phyloP scores from a whole-genome alignment of 2,113 vertebrate species.

The Meleagris gallopavo region DNA sequence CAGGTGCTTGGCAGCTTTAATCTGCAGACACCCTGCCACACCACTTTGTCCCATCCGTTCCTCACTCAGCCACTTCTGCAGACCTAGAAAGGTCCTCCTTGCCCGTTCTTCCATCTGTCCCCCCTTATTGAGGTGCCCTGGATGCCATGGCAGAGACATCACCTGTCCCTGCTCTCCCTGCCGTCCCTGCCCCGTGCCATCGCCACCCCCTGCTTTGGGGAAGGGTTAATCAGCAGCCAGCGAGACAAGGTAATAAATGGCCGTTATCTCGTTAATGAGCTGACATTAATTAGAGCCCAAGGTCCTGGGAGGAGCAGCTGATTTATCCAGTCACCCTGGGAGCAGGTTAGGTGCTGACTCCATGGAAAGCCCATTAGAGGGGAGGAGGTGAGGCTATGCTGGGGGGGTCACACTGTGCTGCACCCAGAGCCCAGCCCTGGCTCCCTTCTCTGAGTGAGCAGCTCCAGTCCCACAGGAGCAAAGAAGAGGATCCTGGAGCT shows the following conservation, averaged over 20 bases:
- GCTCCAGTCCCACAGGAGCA: background rate
- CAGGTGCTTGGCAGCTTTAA: background rate
- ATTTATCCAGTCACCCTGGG: slow-evolving; percentile 75
- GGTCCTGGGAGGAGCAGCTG: slow-evolving; percentile 79
- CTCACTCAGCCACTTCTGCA: background rate
- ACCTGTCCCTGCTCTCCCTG: rapidly evolving
- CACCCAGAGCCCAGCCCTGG: background rate
- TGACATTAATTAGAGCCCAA: slow-evolving; percentile 88
- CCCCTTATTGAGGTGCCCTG: background rate
- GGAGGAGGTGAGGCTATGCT: background rate
- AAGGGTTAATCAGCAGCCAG: slow-evolving; percentile 83
- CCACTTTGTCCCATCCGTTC: rapidly evolving
- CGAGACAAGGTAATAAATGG: slow-evolving; percentile 80
- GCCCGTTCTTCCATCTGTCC: background rate
- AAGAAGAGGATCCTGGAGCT: background rate
- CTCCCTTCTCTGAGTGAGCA: background rate
- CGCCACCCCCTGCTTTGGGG: background rate
- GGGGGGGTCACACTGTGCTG: rapidly evolving
- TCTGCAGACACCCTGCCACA: background rate
- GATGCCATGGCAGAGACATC: background rate
- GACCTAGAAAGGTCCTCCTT: background rate
- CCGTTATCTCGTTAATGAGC: slow-evolving; percentile 87
- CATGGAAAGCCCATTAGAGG: slow-evolving; percentile 78
- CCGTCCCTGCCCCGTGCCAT: background rate
- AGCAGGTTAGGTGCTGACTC: slow-evolving; percentile 75